Percentiles rank a stretch among this genome's conserved stretches.
phyloP scores from a whole-genome alignment of 2,888 invertebrate genomes.

The Rhamphomyia laevipes region DNA sequence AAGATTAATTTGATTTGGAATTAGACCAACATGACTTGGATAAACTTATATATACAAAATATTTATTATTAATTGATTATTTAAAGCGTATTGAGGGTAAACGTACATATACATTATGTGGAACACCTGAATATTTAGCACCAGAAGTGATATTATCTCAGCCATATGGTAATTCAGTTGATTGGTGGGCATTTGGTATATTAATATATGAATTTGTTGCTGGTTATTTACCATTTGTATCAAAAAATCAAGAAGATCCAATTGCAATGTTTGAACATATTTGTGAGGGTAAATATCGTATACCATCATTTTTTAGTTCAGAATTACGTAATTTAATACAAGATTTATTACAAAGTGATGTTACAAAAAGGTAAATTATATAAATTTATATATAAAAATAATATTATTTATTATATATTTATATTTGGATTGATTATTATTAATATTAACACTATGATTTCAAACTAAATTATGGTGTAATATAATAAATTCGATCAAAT shows the following conservation, averaged over 20 bases:
- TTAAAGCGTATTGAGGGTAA: slow-evolving; percentile 63
- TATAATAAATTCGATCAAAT: no score
- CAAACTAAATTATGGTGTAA: no score
- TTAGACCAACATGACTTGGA: no score
- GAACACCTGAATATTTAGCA: slow-evolving; percentile 94
- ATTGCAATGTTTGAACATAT: slow-evolving; percentile 95
- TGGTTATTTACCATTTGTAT: slow-evolving; percentile 86
- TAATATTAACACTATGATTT: no score
- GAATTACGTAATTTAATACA: slow-evolving; percentile 72
- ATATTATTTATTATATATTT: not conserved
- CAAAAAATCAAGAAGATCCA: slow-evolving; percentile 52
- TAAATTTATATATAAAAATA: not conserved
- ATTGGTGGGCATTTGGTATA: slow-evolving; percentile 94
- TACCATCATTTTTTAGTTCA: slow-evolving; percentile 70
- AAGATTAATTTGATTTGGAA: no score
- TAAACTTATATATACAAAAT: no score
- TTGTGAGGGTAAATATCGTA: slow-evolving; percentile 76
- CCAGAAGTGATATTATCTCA: slow-evolving; percentile 84
- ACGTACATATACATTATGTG: slow-evolving; percentile 87
- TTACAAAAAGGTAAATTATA: slow-evolving; percentile 48
- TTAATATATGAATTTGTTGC: slow-evolving; percentile 82
- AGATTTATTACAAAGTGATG: slow-evolving; percentile 71
- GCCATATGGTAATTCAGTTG: slow-evolving; percentile 86
- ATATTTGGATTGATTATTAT: no score
- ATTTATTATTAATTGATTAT: no score